Base-by-base conservation (phyloP, 1,140 invertebrate species). In the Scaptomyza montana region DNA sequence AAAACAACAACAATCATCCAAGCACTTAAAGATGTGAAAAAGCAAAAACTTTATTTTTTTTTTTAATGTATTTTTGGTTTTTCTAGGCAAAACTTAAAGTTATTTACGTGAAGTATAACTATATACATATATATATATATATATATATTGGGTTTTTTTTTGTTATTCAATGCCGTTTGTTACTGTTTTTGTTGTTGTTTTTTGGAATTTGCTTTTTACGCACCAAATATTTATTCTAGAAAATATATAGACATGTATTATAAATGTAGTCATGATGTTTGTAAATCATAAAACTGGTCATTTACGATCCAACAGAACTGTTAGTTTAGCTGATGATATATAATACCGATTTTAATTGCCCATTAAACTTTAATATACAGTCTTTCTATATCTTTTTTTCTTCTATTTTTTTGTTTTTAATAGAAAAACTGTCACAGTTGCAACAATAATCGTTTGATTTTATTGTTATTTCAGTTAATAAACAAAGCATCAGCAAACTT, bases 91-190 rank as follows among this genome's bases (percentile, higher is more conserved):
- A 49, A 43, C 53, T 47, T 56, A 41, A 49, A 16, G 28, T 5
- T 25, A 39, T n/a, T 54, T 54, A 5, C 5, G 21, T 51, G 12
- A 54, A 3, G 19, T 13, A 25, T 4, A 68, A 10, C 39, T 6
- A 33, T 19, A 36, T 41, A 25, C 5, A 13, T 33, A 28, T 7
- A 39, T 10, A 10, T 66, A 30, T 36, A n/a, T 16, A 43, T 45
- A 25, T 68, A 49, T 73, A 45, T 12, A 80, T 57, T 57, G 57
- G 74, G 28, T 75, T 46, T 77, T 62, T 76, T 66, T 55, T 77
- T 80, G 73, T 80, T 82, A 70, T 84, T 67, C 21, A 65, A 71
- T 80, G 30, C 10, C 3, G 54, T 41, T 21, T 45, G 10, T 59
- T 60, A 46, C 49, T 76, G 53, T 81, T 85, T 63, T 69, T 78